Evolutionary conservation across 2,888 invertebrate genomes (phyloP), one percentile per base, ranked within the genome.

Genomic region (Gisinianus flammeolus): DNA sequence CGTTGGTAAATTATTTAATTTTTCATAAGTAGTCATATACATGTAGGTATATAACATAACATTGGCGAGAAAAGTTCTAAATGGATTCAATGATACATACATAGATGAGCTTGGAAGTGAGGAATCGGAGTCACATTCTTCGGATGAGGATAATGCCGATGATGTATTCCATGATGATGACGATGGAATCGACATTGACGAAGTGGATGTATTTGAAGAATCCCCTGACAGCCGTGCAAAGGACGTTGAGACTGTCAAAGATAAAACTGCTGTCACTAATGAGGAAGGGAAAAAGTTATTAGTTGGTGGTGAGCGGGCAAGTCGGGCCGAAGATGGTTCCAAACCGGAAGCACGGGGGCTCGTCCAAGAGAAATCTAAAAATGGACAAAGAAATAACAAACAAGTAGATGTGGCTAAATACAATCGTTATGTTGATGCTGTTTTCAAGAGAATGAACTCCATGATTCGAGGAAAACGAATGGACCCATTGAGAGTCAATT

Each of bases 401-500:
- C n/a, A 73, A 56, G 56, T 31, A n/a, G 24, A 78, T 35, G 22
- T 79, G 16, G 76, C 62, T 30, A 79, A 80, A 67, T 81, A 79
- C 70, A 81, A 81, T 69, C 58, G 58, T 5, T 83, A 84, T 75
- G 82, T 84, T 81, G 84, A 84, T 76, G 81, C 81, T 28, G 83
- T 84, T 12, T 76, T 84, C 19, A 79, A 80, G 28, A 64, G 84
- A 28, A 84, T 84, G 84, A 84, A 84, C 35, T 22, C 75, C 19
- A 74, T 84, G 74, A 83, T 84, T 66, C 78, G 81, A 54, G 74
- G 77, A 4, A 84, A 84, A 67, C 74, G 81, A 4, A 84, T 84
- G 84, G 84, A 84, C 69, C 84, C 84, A 3, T 75, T 84, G 0
- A 67, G 82, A 24, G 84, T 84, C 22, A 84, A 84, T 70, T 67